Conservation (phyloP, 2,888 invertebrate genomes). For the Trachelus tabidus region DNA sequence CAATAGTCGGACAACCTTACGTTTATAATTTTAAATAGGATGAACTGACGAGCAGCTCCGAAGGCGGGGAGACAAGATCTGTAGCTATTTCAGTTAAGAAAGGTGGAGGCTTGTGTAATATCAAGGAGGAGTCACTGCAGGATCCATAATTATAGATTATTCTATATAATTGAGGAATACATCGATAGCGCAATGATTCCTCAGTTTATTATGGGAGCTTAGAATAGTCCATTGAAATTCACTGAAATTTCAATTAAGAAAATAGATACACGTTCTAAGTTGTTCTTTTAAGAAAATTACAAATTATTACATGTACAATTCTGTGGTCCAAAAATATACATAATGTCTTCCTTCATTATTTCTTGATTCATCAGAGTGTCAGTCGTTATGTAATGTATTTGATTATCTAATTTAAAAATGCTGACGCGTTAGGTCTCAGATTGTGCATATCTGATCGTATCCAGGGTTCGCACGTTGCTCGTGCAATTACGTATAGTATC, state of each 20-base stretch:
- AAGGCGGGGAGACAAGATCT: conserved; percentile 29
- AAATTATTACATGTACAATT: background rate
- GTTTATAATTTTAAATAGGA: conserved; percentile 21
- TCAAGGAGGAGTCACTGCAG: conserved; percentile 59
- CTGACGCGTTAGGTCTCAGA: conserved; percentile 22
- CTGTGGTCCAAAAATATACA: background rate
- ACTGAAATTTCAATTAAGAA: background rate
- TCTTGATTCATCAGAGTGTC: background rate
- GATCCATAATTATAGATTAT: conserved; percentile 32
- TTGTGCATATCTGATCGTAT: conserved; percentile 28
- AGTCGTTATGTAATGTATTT: background rate
- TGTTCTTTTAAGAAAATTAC: background rate
- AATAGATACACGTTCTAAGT: background rate
- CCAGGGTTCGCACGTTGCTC: conserved; percentile 65
- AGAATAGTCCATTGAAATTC: background rate
- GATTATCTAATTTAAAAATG: conserved; percentile 24
- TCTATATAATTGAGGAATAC: background rate
- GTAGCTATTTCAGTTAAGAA: conserved; percentile 44
- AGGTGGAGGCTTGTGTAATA: conserved; percentile 58
- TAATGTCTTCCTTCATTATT: background rate
- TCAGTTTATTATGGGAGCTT: background rate
- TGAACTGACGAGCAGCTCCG: conserved; percentile 34
- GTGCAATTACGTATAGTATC: conserved; percentile 68
- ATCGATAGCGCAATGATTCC: background rate
- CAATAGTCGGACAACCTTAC: background rate